These are phyloP conservation scores for Lordiphosa clarofinis DNA, from an alignment of 1,140 invertebrate species.

Conservation along the genomic window DNA sequence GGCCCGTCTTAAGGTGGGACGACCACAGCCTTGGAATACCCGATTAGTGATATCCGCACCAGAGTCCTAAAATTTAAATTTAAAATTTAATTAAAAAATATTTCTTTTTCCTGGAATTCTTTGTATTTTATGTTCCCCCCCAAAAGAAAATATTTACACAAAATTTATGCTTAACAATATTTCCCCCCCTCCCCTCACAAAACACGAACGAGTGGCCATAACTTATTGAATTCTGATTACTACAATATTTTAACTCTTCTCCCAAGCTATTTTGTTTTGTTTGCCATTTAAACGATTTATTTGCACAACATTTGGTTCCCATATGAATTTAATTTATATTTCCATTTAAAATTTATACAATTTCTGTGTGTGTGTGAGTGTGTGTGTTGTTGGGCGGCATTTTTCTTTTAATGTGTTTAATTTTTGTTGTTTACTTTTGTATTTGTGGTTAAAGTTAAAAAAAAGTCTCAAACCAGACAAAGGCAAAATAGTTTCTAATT, in stretches of 20 bases:
- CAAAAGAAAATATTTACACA: not conserved
- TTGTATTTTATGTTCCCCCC: too few relatives aligned
- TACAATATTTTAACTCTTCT: constrained; percentile 40
- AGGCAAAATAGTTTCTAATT: constrained; percentile 66
- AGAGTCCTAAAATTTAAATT: constrained; percentile 93
- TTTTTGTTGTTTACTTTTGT: constrained; percentile 28
- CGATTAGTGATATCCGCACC: constrained; percentile 90
- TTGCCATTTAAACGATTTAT: constrained; percentile 72
- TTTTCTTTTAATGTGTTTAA: constrained; percentile 72
- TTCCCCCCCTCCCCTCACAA: not conserved
- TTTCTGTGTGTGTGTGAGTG: constrained; percentile 34
- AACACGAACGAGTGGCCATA: constrained; percentile 38
- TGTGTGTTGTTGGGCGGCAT: constrained; percentile 43
- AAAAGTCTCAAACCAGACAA: constrained; percentile 11
- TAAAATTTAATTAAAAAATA: too few relatives aligned
- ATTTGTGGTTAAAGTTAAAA: constrained; percentile 26
- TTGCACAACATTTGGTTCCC: constrained; percentile 72
- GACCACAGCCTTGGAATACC: constrained; percentile 91
- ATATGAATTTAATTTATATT: constrained; percentile 77
- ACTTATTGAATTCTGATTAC: constrained; percentile 67
- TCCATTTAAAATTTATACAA: constrained; percentile 73
- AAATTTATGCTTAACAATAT: not conserved
- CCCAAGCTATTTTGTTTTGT: constrained; percentile 39
- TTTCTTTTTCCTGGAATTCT: too few relatives aligned
- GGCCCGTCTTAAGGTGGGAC: constrained; percentile 85